phyloP scores from a whole-genome alignment of 2,113 vertebrate genomes.

The Polyodon spathula region DNA sequence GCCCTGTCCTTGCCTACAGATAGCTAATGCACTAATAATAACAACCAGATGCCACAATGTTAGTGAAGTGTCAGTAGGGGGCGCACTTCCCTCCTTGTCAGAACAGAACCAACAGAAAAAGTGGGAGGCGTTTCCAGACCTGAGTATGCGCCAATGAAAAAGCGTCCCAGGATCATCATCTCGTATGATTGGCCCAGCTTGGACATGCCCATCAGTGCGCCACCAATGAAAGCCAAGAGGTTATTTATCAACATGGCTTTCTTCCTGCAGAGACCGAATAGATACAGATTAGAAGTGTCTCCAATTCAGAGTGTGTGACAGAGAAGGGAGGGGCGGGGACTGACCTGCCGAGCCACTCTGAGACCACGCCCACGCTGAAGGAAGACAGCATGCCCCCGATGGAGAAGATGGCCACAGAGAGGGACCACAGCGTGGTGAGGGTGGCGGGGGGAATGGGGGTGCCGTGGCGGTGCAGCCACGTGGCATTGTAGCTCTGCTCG shows the following conservation, averaged over 20 bases:
- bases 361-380: conserved; percentile 66
- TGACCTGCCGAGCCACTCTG: conserved; percentile 81
- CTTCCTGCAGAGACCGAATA: conserved; percentile 60
- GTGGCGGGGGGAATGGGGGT: conserved; percentile 53
- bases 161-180: conserved; percentile 79
- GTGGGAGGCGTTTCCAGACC: conserved; percentile 45
- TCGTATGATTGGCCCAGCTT: conserved; percentile 70
- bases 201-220: conserved; percentile 70
- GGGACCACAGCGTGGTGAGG: conserved; percentile 77
- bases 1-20: no score
- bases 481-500: conserved; percentile 70
- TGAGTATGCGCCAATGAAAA: conserved; percentile 72
- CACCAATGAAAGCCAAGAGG: conserved; percentile 66
- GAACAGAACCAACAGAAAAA: background rate
- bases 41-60: no score
- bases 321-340: background rate
- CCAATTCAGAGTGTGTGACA: no score
- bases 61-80: no score
- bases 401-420: conserved; percentile 84
- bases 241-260: conserved; percentile 81
- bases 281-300: no score
- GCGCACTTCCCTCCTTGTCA: no score
- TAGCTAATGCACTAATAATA: no score
- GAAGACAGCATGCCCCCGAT: conserved; percentile 81
- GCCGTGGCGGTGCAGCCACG: conserved; percentile 68